phyloP scores from a whole-genome alignment of 2,797 vertebrate genomes.

The Enteromius fasciolatus region DNA sequence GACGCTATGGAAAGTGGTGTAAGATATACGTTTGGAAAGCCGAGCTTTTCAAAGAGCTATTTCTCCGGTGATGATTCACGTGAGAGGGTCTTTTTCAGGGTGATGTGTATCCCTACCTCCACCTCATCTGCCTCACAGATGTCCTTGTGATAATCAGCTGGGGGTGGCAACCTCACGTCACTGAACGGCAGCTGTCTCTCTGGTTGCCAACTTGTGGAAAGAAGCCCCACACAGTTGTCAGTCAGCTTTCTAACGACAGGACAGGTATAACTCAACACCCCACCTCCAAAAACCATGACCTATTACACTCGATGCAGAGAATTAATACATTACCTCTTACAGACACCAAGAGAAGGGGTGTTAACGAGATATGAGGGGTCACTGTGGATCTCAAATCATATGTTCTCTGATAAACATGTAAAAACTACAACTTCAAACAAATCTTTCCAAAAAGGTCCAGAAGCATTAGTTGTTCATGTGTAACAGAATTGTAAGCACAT shows the following conservation, averaged over 20 bases:
- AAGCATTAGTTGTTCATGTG: neutral
- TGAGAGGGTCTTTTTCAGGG: neutral
- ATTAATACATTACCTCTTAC: neutral
- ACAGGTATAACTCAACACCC: neutral
- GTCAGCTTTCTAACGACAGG: conserved; percentile 12
- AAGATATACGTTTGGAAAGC: neutral
- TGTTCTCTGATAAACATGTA: neutral
- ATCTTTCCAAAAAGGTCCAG: neutral
- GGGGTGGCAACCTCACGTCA: conserved; percentile 90
- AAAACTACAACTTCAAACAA: neutral
- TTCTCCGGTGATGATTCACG: conserved; percentile 4
- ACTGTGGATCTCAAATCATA: neutral
- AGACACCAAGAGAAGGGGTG: neutral
- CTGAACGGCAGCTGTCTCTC: conserved; percentile 92
- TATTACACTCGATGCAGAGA: neutral
- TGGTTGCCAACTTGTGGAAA: conserved; percentile 85
- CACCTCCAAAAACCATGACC: neutral
- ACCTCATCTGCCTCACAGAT: conserved; percentile 92
- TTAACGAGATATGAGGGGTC: neutral
- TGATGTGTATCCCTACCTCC: conserved; percentile 77
- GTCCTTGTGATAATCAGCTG: conserved; percentile 86
- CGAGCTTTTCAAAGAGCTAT: neutral
- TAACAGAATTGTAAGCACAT: neutral
- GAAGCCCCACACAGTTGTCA: neutral
- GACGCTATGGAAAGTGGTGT: neutral